A percentile compares a stretch with the other conserved stretches of the same genome.
Conservation (phyloP, 2,888 invertebrate species). For the Seira sanloemensis region DNA sequence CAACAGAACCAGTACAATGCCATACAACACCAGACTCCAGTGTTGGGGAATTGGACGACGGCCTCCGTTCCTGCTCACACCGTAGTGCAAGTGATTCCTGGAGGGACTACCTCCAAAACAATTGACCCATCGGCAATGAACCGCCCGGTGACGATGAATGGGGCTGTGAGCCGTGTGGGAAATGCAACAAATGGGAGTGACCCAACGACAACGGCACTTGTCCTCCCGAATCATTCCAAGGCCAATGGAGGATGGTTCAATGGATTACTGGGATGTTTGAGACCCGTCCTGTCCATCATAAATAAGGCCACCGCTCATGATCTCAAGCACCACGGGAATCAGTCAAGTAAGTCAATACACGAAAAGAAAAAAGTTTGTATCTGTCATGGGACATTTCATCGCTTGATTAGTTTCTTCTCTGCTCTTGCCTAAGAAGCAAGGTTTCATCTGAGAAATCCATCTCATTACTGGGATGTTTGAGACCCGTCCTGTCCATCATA, state of each 20-base stretch:
- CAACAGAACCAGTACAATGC: slow-evolving; percentile 57
- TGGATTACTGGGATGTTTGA: slow-evolving; percentile 90
- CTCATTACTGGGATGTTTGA: slow-evolving; percentile 90
- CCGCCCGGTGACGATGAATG: slow-evolving; percentile 49
- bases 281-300: slow-evolving; percentile 91
- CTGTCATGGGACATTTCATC: no score
- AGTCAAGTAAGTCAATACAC: slow-evolving; percentile 80
- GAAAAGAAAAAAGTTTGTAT: no score
- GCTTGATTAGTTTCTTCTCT: no score
- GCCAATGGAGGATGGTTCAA: slow-evolving; percentile 82
- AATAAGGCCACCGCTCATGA: slow-evolving; percentile 86
- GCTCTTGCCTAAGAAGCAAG: no score
- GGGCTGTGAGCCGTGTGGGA: slow-evolving; percentile 20
- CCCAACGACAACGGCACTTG: slow-evolving; percentile 30
- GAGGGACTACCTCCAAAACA: slow-evolving; percentile 37
- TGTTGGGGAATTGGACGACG: slow-evolving; percentile 68
- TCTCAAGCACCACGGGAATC: slow-evolving; percentile 78
- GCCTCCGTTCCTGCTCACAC: slow-evolving; percentile 70
- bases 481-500: slow-evolving; percentile 91
- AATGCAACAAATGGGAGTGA: slow-evolving; percentile 18
- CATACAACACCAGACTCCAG: slow-evolving; percentile 40
- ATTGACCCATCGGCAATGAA: slow-evolving; percentile 43
- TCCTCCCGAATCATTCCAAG: slow-evolving; percentile 64
- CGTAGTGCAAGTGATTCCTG: slow-evolving; percentile 53
- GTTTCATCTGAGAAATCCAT: no score